phyloP scores from a whole-genome alignment of 2,113 vertebrate genomes.

The Charadrius vociferus region DNA sequence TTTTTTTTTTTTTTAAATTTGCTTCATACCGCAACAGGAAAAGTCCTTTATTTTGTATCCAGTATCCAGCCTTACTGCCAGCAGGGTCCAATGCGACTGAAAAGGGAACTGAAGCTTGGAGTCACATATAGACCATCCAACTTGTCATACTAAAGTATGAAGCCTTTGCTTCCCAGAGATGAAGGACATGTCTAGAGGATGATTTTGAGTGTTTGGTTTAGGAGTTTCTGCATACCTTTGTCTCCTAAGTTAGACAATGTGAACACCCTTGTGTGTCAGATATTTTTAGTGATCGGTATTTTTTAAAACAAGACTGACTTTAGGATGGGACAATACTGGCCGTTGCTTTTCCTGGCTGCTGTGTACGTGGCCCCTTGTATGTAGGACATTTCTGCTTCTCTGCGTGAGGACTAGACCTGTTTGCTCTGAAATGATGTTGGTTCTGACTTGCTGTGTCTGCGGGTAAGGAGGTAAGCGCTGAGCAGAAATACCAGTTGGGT shows the following conservation, averaged over 20 bases:
- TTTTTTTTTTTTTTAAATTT: neutral
- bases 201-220: neutral
- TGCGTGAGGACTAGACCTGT: neutral
- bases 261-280: neutral
- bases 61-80: neutral
- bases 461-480: neutral
- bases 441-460: neutral
- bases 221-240: neutral
- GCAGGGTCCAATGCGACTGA: neutral
- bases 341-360: neutral
- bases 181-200: neutral
- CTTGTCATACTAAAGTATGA: neutral
- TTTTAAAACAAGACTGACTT: neutral
- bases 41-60: neutral
- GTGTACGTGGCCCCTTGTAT: fast-evolving
- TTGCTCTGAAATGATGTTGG: neutral
- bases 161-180: neutral
- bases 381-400: neutral
- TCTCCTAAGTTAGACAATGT: neutral
- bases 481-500: neutral
- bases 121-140: fast-evolving
- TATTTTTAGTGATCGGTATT: neutral
- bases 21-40: neutral
- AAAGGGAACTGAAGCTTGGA: neutral
- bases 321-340: neutral